phyloP scores from a whole-genome alignment of 2,113 vertebrate species.

The Otolemur garnettii region DNA sequence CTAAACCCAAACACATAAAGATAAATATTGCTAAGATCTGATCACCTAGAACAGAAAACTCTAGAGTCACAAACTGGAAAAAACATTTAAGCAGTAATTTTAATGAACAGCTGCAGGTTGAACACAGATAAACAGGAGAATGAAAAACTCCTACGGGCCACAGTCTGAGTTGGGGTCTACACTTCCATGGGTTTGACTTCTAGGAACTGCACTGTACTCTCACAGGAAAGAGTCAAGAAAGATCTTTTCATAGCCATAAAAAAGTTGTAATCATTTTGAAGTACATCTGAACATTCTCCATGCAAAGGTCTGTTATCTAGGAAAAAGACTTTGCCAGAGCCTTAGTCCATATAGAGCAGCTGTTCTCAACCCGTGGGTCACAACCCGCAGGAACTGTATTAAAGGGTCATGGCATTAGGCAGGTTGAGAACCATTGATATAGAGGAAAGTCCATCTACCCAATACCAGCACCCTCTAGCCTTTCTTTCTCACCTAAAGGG shows the following conservation, averaged over 20 bases:
- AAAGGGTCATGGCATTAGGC: too few species aligned
- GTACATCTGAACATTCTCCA: not conserved
- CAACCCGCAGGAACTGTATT: too few species aligned
- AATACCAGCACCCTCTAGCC: not conserved
- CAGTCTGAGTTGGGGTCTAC: not conserved
- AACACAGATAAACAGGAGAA: not conserved
- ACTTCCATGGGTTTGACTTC: not conserved
- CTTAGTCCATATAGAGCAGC: not conserved
- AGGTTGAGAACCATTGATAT: not conserved
- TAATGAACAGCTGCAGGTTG: not conserved
- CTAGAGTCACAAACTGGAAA: not conserved
- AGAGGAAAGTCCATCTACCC: not conserved
- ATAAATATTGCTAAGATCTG: not conserved
- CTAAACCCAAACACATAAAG: not conserved
- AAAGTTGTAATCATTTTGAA: not conserved
- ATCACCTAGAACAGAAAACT: slow-evolving; percentile 41
- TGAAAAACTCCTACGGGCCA: not conserved
- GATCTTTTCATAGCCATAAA: not conserved
- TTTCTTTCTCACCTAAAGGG: not conserved
- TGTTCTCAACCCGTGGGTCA: too few species aligned
- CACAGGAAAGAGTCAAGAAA: slow-evolving; percentile 16
- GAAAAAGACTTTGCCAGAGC: not conserved
- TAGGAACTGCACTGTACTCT: not conserved
- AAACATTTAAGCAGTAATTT: not conserved
- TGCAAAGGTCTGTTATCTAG: not conserved